phyloP scores from a whole-genome alignment of 2,113 vertebrate species.

The Mixornis gularis region DNA sequence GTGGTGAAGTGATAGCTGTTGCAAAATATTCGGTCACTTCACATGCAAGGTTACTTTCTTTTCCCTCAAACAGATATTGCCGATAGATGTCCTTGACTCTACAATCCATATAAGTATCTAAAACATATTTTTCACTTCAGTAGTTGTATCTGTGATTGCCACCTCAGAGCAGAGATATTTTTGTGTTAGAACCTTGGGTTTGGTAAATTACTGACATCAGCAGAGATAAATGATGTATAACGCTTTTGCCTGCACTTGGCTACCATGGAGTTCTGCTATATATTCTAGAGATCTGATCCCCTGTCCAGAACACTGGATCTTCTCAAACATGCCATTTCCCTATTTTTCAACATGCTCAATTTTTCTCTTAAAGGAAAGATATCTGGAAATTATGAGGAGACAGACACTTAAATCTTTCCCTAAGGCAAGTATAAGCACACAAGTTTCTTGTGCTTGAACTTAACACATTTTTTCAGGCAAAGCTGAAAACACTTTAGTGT shows the following conservation, averaged over 20 bases:
- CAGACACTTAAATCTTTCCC: neutral
- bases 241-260: neutral
- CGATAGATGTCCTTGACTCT: neutral
- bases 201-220: neutral
- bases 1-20: neutral
- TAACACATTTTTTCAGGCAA: neutral
- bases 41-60: neutral
- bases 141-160: neutral
- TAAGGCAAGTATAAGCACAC: neutral
- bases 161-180: neutral
- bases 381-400: neutral
- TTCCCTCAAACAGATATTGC: neutral
- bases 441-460: neutral
- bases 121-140: neutral
- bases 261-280: neutral
- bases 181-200: neutral
- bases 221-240: neutral
- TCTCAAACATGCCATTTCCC: neutral
- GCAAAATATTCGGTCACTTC: neutral
- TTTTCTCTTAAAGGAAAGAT: neutral
- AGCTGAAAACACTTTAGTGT: neutral
- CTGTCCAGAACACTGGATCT: neutral
- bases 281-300: neutral
- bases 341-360: neutral
- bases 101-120: neutral